Conservation (phyloP, 2,797 vertebrate species). For the Microchirus variegatus region DNA sequence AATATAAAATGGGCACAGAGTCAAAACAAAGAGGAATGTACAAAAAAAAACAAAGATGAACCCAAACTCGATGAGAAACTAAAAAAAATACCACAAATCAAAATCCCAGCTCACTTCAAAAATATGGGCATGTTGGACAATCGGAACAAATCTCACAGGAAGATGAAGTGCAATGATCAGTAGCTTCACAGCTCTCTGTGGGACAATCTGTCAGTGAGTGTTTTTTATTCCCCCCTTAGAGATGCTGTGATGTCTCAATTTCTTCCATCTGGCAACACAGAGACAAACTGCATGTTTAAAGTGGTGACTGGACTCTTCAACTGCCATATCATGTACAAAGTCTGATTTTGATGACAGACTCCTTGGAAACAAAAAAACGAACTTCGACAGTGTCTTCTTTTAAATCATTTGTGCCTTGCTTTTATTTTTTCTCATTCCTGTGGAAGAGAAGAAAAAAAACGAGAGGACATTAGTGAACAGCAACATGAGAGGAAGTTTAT, state of each 20-base stretch:
- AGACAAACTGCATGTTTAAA: constrained; percentile 57
- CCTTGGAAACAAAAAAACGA: constrained; percentile 59
- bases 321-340: constrained; percentile 44
- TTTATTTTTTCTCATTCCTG: constrained; percentile 79
- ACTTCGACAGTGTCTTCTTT: constrained; percentile 58
- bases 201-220: constrained; percentile 36
- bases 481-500: not conserved
- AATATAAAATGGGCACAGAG: constrained; percentile 42
- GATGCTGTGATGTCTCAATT: constrained; percentile 37
- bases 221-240: constrained; percentile 27
- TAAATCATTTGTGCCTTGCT: constrained; percentile 12
- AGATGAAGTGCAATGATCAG: constrained; percentile 72
- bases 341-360: constrained; percentile 56
- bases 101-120: constrained; percentile 42
- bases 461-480: not conserved
- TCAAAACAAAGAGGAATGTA: constrained; percentile 67
- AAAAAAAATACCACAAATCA: constrained; percentile 41
- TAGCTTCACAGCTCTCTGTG: constrained; percentile 55
- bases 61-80: constrained; percentile 31
- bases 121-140: constrained; percentile 43
- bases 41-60: constrained; percentile 50
- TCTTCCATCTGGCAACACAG: constrained; percentile 52
- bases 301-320: constrained; percentile 46
- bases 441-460: constrained; percentile 24
- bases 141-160: constrained; percentile 64